A percentile compares a stretch with the other conserved stretches of the same genome.
phyloP scores from a whole-genome alignment of 2,113 vertebrate genomes.

The Channa maculata region DNA sequence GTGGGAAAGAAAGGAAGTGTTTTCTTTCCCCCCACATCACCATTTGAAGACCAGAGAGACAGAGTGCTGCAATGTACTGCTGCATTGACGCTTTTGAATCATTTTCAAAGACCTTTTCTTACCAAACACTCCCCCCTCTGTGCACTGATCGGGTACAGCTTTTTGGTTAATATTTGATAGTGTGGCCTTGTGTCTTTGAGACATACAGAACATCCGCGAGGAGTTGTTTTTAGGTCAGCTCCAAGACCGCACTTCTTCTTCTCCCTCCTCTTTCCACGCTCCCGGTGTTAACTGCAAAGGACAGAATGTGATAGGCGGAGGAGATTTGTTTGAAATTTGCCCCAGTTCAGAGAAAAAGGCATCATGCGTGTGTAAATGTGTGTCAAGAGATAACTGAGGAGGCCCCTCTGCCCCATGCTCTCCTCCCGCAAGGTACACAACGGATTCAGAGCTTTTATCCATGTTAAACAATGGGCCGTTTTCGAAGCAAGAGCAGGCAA shows the following conservation, averaged over 20 bases:
- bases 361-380: conserved; percentile 41
- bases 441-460: conserved; percentile 59
- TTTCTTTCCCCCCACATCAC: conserved; percentile 44
- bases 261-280: conserved; percentile 15
- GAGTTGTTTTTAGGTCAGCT: conserved; percentile 80
- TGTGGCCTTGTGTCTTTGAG: conserved; percentile 53
- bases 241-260: conserved; percentile 32
- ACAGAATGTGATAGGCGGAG: conserved; percentile 60
- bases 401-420: conserved; percentile 42
- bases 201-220: conserved; percentile 52
- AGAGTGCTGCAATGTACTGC: conserved; percentile 37
- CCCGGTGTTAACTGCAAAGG: conserved; percentile 43
- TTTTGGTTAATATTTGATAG: conserved; percentile 80
- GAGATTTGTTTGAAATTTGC: conserved; percentile 73
- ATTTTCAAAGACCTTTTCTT: conserved; percentile 66
- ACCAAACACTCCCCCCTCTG: conserved; percentile 25
- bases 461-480: conserved; percentile 65
- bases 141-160: conserved; percentile 58
- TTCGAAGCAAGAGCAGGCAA: conserved; percentile 42
- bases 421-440: conserved; percentile 49
- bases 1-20: conserved; percentile 63
- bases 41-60: conserved; percentile 43
- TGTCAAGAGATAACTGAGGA: conserved; percentile 63
- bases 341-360: conserved; percentile 66
- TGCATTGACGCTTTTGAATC: conserved; percentile 68